Conservation (phyloP, 1,140 invertebrate genomes). For the Venturia canescens region DNA sequence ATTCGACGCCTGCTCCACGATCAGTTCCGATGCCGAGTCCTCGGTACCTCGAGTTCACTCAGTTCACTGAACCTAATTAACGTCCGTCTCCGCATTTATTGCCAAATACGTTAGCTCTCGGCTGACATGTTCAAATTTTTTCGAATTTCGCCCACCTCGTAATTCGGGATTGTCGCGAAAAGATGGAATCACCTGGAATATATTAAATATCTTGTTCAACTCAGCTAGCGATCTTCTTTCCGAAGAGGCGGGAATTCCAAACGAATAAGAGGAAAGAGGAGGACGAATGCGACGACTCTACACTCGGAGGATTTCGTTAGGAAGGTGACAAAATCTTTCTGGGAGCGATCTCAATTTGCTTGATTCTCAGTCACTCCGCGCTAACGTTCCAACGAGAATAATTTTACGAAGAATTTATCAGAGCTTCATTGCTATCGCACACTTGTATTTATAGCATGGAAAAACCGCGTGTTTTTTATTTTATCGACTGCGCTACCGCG, state of each 20-base stretch:
- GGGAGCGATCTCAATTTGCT: neutral
- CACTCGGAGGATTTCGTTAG: neutral
- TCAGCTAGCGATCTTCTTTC: neutral
- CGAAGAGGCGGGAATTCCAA: neutral
- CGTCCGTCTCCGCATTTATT: too few species aligned
- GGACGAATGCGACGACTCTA: neutral
- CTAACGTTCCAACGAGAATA: neutral
- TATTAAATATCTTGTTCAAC: neutral
- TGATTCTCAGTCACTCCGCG: neutral
- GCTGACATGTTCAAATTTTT: neutral
- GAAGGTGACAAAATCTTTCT: neutral
- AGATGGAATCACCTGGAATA: constrained; percentile 8
- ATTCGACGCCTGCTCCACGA: too few species aligned
- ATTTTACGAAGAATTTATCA: too few species aligned
- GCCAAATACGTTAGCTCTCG: too few species aligned
- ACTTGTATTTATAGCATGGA: too few species aligned
- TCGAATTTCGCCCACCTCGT: neutral
- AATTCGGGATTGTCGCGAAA: neutral
- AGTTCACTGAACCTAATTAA: too few species aligned
- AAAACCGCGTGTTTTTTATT: neutral
- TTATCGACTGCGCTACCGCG: neutral
- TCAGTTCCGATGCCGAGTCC: too few species aligned
- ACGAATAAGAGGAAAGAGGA: neutral
- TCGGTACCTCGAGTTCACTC: too few species aligned
- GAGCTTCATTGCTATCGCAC: too few species aligned